Percentiles rank a stretch among this genome's conserved stretches.
phyloP scores from a whole-genome alignment of 2,797 vertebrate genomes.

The Molossus alvarezi region DNA sequence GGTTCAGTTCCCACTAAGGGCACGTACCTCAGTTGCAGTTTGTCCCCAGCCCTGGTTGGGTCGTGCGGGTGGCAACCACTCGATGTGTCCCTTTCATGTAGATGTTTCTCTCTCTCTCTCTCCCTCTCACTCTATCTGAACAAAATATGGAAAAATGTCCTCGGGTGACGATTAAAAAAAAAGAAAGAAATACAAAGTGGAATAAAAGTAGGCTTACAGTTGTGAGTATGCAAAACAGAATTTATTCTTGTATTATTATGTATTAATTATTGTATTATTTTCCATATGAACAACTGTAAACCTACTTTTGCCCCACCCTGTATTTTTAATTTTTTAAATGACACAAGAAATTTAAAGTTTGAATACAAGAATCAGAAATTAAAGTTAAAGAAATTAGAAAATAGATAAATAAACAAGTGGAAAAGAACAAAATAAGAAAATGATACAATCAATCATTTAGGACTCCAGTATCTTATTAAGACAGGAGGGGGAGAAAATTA shows the following conservation, averaged over 20 bases:
- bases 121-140: too few species aligned
- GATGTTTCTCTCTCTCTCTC: too few species aligned
- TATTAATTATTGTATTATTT: background rate
- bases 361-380: background rate
- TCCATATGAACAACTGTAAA: background rate
- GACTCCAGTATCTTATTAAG: constrained; percentile 16
- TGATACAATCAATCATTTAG: background rate
- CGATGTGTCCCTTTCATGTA: too few species aligned
- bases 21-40: too few species aligned
- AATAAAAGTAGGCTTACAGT: background rate
- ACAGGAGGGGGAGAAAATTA: background rate
- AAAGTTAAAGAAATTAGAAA: constrained; percentile 43
- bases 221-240: background rate
- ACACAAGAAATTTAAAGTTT: constrained; percentile 13
- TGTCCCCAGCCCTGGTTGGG: too few species aligned
- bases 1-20: too few species aligned
- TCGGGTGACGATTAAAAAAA: background rate
- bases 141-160: too few species aligned
- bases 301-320: background rate
- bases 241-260: background rate
- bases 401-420: background rate
- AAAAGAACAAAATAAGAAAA: constrained; percentile 16
- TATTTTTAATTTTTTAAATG: constrained; percentile 21
- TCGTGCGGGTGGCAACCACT: too few species aligned
- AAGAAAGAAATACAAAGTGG: background rate